These are phyloP conservation scores for Eurosta solidaginis DNA, from an alignment of 1,140 invertebrate species.

Conservation along the genomic window DNA sequence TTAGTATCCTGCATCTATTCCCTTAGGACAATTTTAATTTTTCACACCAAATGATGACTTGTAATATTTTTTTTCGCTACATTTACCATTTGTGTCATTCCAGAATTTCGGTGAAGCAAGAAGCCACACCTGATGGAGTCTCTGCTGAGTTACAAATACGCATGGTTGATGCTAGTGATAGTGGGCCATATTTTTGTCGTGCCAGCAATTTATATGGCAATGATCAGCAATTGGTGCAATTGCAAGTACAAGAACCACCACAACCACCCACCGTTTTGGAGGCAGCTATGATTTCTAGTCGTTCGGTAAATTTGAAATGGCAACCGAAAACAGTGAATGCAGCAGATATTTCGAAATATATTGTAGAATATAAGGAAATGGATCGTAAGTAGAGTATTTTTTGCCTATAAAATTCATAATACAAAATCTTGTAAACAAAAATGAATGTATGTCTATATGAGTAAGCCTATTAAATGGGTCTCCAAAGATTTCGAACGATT, in stretches of 20 bases:
- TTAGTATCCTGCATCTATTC: slow-evolving; percentile 17
- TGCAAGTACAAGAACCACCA: slow-evolving; percentile 82
- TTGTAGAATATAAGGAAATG: slow-evolving; percentile 73
- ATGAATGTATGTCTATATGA: too few relatives aligned
- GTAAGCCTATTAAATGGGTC: too few relatives aligned
- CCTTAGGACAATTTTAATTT: neutral
- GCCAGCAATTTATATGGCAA: slow-evolving; percentile 81
- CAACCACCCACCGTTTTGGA: slow-evolving; percentile 71
- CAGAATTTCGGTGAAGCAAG: slow-evolving; percentile 71
- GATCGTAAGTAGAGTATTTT: slow-evolving; percentile 63
- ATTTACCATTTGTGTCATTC: slow-evolving; percentile 35
- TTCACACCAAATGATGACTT: neutral
- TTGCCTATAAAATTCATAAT: neutral
- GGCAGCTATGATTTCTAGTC: slow-evolving; percentile 71
- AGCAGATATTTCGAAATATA: slow-evolving; percentile 74
- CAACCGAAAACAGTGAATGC: slow-evolving; percentile 70
- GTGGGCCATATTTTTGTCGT: slow-evolving; percentile 81
- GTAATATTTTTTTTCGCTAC: slow-evolving; percentile 13
- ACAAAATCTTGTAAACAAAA: neutral
- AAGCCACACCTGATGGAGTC: slow-evolving; percentile 70
- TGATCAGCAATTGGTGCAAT: slow-evolving; percentile 79
- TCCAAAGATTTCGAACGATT: too few relatives aligned
- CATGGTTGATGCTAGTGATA: slow-evolving; percentile 73
- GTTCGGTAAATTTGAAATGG: slow-evolving; percentile 77
- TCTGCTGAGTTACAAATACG: slow-evolving; percentile 75